phyloP scores from a whole-genome alignment of 1,140 invertebrate species.

The Rhagoletis zephyria region DNA sequence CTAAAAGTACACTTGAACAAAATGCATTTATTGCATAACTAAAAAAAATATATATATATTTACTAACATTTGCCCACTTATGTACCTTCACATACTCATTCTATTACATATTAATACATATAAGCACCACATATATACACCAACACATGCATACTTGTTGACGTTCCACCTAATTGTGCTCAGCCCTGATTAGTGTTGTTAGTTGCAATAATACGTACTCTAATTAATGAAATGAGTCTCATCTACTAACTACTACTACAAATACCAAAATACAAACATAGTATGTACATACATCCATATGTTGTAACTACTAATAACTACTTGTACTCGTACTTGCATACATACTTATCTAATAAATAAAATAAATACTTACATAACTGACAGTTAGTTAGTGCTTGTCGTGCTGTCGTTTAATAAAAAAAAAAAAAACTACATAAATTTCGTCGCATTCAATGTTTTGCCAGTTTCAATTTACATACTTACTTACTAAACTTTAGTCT shows the following conservation, averaged over 20 bases:
- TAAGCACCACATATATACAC: background rate
- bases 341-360: background rate
- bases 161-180: conserved; percentile 51
- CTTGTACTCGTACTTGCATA: background rate
- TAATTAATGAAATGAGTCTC: conserved; percentile 21
- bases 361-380: conserved; percentile 24
- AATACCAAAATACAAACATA: conserved; percentile 2
- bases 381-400: conserved; percentile 47
- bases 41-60: too few relatives aligned
- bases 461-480: conserved; percentile 18
- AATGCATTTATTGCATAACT: background rate
- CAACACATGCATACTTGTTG: conserved; percentile 37
- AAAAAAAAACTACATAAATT: background rate
- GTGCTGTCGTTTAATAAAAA: conserved; percentile 27
- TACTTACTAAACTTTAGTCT: conserved; percentile 28
- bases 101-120: background rate
- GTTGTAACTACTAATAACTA: conserved; percentile 22
- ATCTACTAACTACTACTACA: conserved; percentile 27
- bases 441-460: conserved; percentile 46
- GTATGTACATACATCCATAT: conserved; percentile 18
- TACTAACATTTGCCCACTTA: background rate
- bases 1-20: background rate
- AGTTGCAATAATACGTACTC: conserved; percentile 32
- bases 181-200: conserved; percentile 52
- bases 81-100: background rate